Conservation (phyloP, 1,140 invertebrate species). For the Plectus sambesii region DNA sequence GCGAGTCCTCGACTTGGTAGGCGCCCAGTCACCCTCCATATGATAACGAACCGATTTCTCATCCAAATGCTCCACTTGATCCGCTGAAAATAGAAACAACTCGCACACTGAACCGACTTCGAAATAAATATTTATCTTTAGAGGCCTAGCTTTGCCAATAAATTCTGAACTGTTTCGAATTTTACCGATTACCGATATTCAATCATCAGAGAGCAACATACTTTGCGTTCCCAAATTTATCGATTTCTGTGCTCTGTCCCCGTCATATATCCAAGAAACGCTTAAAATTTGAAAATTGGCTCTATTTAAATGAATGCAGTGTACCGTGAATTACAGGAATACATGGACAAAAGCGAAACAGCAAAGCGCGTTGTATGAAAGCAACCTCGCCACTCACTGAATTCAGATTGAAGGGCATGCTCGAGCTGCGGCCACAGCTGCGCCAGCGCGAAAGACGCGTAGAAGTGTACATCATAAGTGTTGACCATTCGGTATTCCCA, state of each 20-base stretch:
- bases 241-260: too few species aligned
- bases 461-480: constrained; percentile 91
- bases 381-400: constrained; percentile 24
- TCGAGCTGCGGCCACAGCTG: constrained; percentile 84
- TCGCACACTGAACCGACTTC: too few species aligned
- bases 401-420: constrained; percentile 68
- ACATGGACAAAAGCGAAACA: too few species aligned
- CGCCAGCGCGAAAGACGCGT: constrained; percentile 75
- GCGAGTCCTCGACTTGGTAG: constrained; percentile 51
- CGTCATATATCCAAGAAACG: constrained; percentile 29
- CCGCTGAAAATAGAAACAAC: constrained; percentile 21
- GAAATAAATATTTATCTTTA: too few species aligned
- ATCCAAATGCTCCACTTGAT: constrained; percentile 33
- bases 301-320: constrained; percentile 29
- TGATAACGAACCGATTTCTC: constrained; percentile 30
- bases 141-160: too few species aligned
- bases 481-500: constrained; percentile 93
- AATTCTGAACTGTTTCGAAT: too few species aligned
- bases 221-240: too few species aligned
- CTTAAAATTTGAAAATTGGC: constrained; percentile 5
- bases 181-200: too few species aligned
- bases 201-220: too few species aligned
- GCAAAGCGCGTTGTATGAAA: too few species aligned
- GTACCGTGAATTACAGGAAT: constrained; percentile 35
- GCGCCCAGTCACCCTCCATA: constrained; percentile 56